Base-by-base conservation (phyloP, 2,888 invertebrate species). In the Tachina fera region DNA sequence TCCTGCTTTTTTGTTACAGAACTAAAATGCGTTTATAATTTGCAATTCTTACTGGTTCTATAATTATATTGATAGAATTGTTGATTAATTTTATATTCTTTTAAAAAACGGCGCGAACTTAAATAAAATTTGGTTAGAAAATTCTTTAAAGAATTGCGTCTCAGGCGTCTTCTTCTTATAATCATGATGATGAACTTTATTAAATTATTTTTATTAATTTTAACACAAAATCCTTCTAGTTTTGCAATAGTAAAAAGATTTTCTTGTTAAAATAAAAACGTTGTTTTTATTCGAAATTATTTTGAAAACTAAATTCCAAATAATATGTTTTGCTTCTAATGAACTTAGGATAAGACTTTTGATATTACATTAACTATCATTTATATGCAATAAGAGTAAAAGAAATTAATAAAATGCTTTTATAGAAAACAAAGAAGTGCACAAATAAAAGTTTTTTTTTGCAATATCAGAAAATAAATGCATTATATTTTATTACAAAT, bases 71-170 rank as follows among this genome's bases (percentile, higher is more conserved):
- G 45, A 45, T 56, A 31, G 19, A 72, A 68, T 53, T 83, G 68
- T 53, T 77, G 63, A 1, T 31, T 68, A 16, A 71, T 39, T 65
- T 81, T 74, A 0, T 77, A 60, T 68, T 90, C 89, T 49, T 89
- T 83, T 3, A 89, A 90, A 84, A 88, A 88, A 47, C 89, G 88
- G 9, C 89, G 89, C 41, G 87, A 70, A 60, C 88, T 88, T 45
- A 81, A 68, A 3, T 75, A 84, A 47, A 84, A 76, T 10, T 53
- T 67, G 61, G 67, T 88, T n/a, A 90, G 68, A 76, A 90, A 88
- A 63, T 89, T 86, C 83, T 89, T 90, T 39, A 90, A 80, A 43
- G 90, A 89, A 87, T 88, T 88, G 56, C 90, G 89, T 63, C 89
- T 83, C 22, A 87, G 58, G 22, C 79, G 89, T 84, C 88, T 53